Percentiles rank a stretch among this genome's conserved stretches.
Evolutionary conservation across 2,888 invertebrate species (phyloP).

Genomic region (Hemistola chrysoprasaria): DNA sequence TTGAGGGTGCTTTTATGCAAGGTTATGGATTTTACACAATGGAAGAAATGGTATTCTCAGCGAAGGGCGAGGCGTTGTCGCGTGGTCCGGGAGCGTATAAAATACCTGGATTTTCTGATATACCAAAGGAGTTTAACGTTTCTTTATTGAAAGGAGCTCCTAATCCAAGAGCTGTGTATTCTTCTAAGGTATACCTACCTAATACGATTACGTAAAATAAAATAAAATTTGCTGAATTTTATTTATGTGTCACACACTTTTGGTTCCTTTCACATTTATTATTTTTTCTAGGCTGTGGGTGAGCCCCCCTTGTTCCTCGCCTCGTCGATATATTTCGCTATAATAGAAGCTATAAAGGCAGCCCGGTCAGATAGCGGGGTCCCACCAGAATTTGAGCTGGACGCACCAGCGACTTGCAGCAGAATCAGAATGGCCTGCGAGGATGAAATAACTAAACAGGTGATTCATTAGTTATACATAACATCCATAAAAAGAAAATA

Average conservation of each 20-base stretch:
- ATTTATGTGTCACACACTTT: too few relatives aligned
- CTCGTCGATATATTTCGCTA: slow-evolving; percentile 93
- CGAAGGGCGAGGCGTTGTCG: slow-evolving; percentile 90
- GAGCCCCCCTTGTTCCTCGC: slow-evolving; percentile 97
- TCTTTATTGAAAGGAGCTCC: slow-evolving; percentile 94
- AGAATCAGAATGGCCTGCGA: slow-evolving; percentile 94
- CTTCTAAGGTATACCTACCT: slow-evolving; percentile 89
- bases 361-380: slow-evolving; percentile 88
- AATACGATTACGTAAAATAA: too few relatives aligned
- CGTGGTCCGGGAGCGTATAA: slow-evolving; percentile 97
- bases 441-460: slow-evolving; percentile 91
- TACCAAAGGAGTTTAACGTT: slow-evolving; percentile 96
- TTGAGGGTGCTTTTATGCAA: slow-evolving; percentile 97
- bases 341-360: slow-evolving; percentile 92
- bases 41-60: slow-evolving; percentile 94
- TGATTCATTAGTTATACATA: too few relatives aligned
- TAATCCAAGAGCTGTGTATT: slow-evolving; percentile 95
- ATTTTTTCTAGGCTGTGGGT: slow-evolving; percentile 89
- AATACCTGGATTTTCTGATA: slow-evolving; percentile 95
- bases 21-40: slow-evolving; percentile 96
- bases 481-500: too few relatives aligned
- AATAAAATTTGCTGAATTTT: too few relatives aligned
- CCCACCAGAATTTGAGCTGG: slow-evolving; percentile 82
- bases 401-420: slow-evolving; percentile 94
- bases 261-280: slow-evolving; percentile 33